Conservation (phyloP, 2,113 vertebrate genomes). For the Penelope pileata region DNA sequence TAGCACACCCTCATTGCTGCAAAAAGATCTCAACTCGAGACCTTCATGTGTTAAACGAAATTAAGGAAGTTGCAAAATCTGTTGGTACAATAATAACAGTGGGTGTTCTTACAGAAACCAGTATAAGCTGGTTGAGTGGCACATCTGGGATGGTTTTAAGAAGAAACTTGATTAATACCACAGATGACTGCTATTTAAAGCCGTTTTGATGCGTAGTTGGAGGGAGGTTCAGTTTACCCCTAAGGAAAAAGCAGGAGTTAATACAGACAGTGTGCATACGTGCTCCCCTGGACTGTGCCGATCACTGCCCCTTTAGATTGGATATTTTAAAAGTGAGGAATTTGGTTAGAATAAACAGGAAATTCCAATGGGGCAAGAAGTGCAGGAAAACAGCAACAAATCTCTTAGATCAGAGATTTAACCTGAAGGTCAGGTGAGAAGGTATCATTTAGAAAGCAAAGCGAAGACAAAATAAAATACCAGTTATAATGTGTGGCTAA, state of each 20-base stretch:
- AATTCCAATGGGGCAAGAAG: neutral
- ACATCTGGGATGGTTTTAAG: constrained; percentile 75
- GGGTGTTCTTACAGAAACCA: constrained; percentile 72
- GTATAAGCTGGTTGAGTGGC: constrained; percentile 70
- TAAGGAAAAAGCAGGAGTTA: constrained; percentile 58
- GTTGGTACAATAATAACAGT: constrained; percentile 73
- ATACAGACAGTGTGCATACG: neutral
- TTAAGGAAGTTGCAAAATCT: constrained; percentile 72
- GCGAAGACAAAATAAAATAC: neutral
- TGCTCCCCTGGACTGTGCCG: neutral
- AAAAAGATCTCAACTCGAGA: constrained; percentile 34
- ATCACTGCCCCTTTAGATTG: neutral
- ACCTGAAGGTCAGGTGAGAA: neutral
- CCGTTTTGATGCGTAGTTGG: constrained; percentile 49
- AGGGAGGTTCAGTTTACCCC: constrained; percentile 42
- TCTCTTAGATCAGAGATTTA: neutral
- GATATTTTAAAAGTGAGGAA: neutral
- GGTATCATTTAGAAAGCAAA: neutral
- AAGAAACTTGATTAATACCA: constrained; percentile 73
- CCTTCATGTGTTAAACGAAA: constrained; percentile 65
- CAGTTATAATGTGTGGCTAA: neutral
- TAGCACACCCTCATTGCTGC: constrained; percentile 41
- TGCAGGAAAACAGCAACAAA: neutral
- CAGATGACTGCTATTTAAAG: constrained; percentile 69
- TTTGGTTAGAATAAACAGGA: neutral